Evolutionary conservation across 1,140 invertebrate genomes (phyloP), one percentile per base, ranked within the genome.

Genomic region (Tetragnatha versicolor): DNA sequence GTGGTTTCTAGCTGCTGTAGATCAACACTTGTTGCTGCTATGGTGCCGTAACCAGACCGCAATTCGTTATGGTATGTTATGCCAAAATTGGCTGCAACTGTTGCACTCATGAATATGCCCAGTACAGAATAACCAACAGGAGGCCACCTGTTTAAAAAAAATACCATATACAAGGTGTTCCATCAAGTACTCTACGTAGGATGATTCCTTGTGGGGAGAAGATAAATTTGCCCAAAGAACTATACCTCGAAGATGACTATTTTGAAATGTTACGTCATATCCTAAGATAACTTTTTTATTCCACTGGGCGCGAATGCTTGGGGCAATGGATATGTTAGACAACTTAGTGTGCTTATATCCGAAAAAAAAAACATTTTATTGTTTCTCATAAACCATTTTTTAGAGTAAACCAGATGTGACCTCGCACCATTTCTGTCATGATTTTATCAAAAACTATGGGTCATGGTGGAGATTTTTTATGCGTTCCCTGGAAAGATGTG

Each of bases 121-220:
- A 53, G 14, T 4, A 70, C 25, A 9, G 68, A 70, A 55, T 37
- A 55, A 4, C 68, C 68, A 6, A 70, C 55, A 25, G 53, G 53
- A 1, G 68, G 68, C 68, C 68, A 70, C 20, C 68, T 70, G 29
- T 14, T 20, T 55, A 55, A 22, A n/a, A 22, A 55, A 55, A n/a
- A n/a, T 25, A 14, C 20, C 22, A 55, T 10, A 14, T 55, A 10
- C n/a, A 55, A 29, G 25, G 27, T 22, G 22, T 55, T 22, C 29
- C 25, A 3, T 14, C 1, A 17, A 20, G 12, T 47, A 1, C 12
- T 47, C 12, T 17, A 12, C 42, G 42, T 20, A 17, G 20, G 42
- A 47, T 20, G 12, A 47, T 17, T 17, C 20, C 20, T 17, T 47
- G 42, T 47, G 20, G 20, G 12, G 12, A 17, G 1, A 3, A 2